Evolutionary conservation across 2,888 invertebrate species (phyloP).

Genomic region (Pterobdella sp.): DNA sequence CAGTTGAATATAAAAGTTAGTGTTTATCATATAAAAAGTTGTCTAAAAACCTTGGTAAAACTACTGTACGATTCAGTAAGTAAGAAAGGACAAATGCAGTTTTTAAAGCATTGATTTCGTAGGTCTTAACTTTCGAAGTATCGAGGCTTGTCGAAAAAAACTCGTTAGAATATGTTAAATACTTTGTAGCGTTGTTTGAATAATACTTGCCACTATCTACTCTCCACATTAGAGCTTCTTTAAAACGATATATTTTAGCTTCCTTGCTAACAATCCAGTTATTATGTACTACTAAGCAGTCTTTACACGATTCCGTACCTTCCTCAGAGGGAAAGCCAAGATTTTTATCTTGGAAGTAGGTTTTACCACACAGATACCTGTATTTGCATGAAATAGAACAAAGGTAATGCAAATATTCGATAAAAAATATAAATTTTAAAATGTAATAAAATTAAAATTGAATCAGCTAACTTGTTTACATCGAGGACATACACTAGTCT

Average conservation of each 20-base stretch:
- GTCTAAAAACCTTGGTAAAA: constrained; percentile 33
- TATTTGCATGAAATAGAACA: neutral
- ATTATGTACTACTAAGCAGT: constrained; percentile 34
- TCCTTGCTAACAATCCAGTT: constrained; percentile 36
- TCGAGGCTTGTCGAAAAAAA: constrained; percentile 10
- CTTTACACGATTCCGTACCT: constrained; percentile 17
- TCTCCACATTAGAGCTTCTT: constrained; percentile 34
- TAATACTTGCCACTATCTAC: constrained; percentile 33
- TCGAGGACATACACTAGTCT: neutral
- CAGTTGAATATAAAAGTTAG: neutral
- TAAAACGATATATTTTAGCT: constrained; percentile 34
- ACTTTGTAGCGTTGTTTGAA: constrained; percentile 26
- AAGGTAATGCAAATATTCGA: neutral
- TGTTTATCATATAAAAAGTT: neutral
- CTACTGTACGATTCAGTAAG: constrained; percentile 32
- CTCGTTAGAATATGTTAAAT: constrained; percentile 32
- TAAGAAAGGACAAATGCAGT: constrained; percentile 26
- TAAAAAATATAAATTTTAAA: neutral
- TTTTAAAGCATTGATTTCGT: constrained; percentile 26
- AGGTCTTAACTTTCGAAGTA: neutral
- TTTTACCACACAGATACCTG: constrained; percentile 33
- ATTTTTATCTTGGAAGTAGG: constrained; percentile 32
- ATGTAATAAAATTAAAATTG: neutral
- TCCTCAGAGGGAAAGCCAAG: constrained; percentile 19
- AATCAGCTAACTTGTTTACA: neutral